Evolutionary conservation across 1,140 invertebrate genomes (phyloP), one percentile per base, ranked within the genome.

Genomic region (Pogonomyrmex californicus): DNA sequence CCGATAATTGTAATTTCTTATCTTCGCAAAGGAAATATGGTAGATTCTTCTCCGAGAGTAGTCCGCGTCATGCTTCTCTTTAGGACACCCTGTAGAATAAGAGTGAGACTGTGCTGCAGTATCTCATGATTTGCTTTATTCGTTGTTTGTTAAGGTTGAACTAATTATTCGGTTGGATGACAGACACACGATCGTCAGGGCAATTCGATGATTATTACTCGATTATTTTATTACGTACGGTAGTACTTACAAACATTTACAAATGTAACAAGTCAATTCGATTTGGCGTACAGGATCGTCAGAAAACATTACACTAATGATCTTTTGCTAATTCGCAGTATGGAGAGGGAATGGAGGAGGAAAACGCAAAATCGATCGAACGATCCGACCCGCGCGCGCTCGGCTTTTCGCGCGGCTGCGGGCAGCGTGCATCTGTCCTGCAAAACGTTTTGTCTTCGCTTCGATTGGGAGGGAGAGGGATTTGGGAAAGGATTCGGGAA

Each of bases 241-340:
- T 94, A 93, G 89, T 94, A 94, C 92, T 93, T 94, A 94, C 93
- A 94, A 94, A 94, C 93, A 94, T 94, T 94, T 94, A 94, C 93
- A 94, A 94, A 94, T 94, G 92, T 93, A 94, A 94, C 93, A 94
- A 93, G 91, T 93, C 92, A 93, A 94, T 94, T 94, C 92, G 92
- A 92, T 94, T 93, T 93, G 91, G 92, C 93, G 88, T 93, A 93
- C 89, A 94, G 90, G 88, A 94, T 91, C 91, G 89, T 93, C 88
- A 85, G 88, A 90, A 93, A 93, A 91, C 90, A 92, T 91, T 92
- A 91, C 86, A 91, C 76, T 88, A 85, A 89, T 89, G 58, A 87
- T 65, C 65, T 78, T 47, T 65, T 63, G 88, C 85, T 87, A 90
- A 90, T 70, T 85, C 63, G 63, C 54, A 47, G 87, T 79, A 56